Evolutionary conservation across 1,140 invertebrate species (phyloP), one percentile per base, ranked within the genome.

Genomic region (Anastatus disparis): DNA sequence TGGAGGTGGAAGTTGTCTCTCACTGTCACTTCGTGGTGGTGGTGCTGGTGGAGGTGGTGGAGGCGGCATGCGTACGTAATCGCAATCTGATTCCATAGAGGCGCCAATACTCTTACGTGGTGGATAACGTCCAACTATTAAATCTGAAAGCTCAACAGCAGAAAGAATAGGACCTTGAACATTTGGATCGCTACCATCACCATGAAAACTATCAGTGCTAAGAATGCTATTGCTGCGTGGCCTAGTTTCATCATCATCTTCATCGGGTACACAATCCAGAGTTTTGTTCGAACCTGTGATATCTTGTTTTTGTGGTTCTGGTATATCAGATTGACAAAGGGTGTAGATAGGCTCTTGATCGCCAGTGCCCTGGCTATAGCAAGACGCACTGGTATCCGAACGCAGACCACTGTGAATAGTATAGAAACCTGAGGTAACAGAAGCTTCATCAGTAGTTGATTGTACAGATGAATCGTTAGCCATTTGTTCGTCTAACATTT

Each of bases 81-180:
- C 94, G 15, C 93, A 94, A 75, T 95, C 93, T 1, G 94, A 95
- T 78, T 95, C 93, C 77, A 95, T 89, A 0, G 92, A 94, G 50
- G 91, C 90, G 75, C 93, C 93, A 24, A 95, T 92, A 0, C 92
- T 94, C 74, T 94, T 93, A 35, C 90, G 87, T 42, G 90, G 91
- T 6, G 93, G 94, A 85, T 94, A 94, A 17, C 92, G 85, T 0
- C 93, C 93, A 2, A 94, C 93, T 59, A 95, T 95, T 24, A 95
- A 79, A 78, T 94, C 92, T 10, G 92, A 93, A 3, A 94, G 82
- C 82, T 95, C 93, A 74, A 93, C 92, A 17, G 93, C 93, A 17
- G 92, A 92, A 4, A 95, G 82, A 48, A 93, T 82, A n/a, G 92
- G 92, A 75, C 91, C 90, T 48, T 89, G 90, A 75, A 93, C 44